Evolutionary conservation across 2,113 vertebrate genomes (phyloP).

Genomic region (Passer domesticus): DNA sequence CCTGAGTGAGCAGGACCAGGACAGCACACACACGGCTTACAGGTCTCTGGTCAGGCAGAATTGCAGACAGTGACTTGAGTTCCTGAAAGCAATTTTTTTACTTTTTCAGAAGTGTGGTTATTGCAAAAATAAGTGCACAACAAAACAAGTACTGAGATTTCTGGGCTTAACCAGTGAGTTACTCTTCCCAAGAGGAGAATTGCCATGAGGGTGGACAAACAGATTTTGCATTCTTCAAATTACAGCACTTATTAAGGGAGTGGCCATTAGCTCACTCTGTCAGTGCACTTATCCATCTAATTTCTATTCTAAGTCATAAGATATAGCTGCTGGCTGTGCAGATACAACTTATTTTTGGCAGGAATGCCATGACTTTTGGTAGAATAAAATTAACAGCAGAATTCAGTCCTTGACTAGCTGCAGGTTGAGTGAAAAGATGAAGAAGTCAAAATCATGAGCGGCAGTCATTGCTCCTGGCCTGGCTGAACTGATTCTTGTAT

Average conservation of each 20-base stretch:
- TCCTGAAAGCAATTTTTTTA: background rate
- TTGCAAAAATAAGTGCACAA: background rate
- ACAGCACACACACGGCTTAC: background rate
- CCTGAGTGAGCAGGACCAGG: background rate
- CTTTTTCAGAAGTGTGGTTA: background rate
- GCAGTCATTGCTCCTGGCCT: background rate
- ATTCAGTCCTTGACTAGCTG: background rate
- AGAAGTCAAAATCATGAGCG: background rate
- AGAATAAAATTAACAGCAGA: background rate
- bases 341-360: slow-evolving; percentile 48
- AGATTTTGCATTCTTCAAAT: slow-evolving; percentile 50
- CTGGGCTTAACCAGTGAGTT: background rate
- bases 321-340: slow-evolving; percentile 21
- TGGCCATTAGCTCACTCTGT: slow-evolving; percentile 35
- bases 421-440: background rate
- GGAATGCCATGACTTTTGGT: background rate
- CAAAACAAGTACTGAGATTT: background rate
- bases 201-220: slow-evolving; percentile 16
- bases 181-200: slow-evolving; percentile 29
- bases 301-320: slow-evolving; percentile 51
- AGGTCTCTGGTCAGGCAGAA: background rate
- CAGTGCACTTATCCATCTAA: slow-evolving; percentile 35
- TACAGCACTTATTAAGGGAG: slow-evolving; percentile 49
- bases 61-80: background rate
- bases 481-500: background rate